Evolutionary conservation across 2,888 invertebrate species (phyloP), one percentile per base, ranked within the genome.

Genomic region (Drosophila lutescens): DNA sequence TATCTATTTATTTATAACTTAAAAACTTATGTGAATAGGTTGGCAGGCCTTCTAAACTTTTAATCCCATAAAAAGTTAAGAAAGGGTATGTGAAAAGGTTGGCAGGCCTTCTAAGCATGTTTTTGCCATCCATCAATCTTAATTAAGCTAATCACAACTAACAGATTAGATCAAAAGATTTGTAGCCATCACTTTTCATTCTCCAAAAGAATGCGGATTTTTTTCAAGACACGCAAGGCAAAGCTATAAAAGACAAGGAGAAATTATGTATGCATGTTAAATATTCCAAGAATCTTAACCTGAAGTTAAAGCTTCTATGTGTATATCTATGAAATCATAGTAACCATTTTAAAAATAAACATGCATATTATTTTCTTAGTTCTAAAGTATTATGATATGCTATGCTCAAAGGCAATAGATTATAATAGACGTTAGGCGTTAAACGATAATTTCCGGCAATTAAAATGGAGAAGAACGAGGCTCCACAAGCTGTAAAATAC

Each of bases 401-500:
- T 26, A 17, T 13, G 13, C 17, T 30, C 54, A 6, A 17, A 17
- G 26, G 38, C 36, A 7, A 17, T 17, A 23, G 43, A 12, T 34
- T 23, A 44, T 8, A 17, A 20, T 12, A 32, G 41, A n/a, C 70
- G 63, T 62, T 12, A 32, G 57, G 12, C 70, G 63, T 62, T 63
- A 62, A 71, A 51, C 55, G 73, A 62, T 38, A 15, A 71, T 71
- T 62, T 71, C 70, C 70, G 62, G 63, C 43, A 57, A 57, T 63
- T 63, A 44, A 47, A 15, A 26, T 32, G 13, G 15, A 40, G 15
- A 55, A 30, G 49, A 51, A 63, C 15, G 40, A 23, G 10, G 59
- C 32, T 17, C 40, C 9, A 9, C 46, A 44, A 51, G 23, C 23
- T 32, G 20, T 43, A 17, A 9, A 32, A 34, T 51, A 50, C 15